Evolutionary conservation across 2,113 vertebrate species (phyloP), one percentile per base, ranked within the genome.

Genomic region (Hippocampus guttulatus): DNA sequence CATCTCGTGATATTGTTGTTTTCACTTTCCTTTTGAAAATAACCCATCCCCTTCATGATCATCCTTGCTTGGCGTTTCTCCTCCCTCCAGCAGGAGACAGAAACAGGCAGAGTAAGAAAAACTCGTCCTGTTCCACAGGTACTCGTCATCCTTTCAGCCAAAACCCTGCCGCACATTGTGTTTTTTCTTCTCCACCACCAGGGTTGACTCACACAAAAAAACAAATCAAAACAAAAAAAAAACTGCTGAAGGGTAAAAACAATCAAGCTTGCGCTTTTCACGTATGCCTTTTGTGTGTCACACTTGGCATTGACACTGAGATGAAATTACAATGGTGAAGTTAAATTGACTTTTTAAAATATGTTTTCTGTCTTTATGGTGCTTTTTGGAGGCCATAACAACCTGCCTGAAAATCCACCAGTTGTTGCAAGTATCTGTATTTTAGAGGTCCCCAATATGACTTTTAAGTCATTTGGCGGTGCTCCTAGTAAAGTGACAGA

Each of bases 51-150:
- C 47, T 90, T 86, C 71, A 92, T 92, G 76, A 94, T 89, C 93
- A 71, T 64, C 70, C 27, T 2, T 52, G 64, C 20, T 21, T 64
- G 76, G 69, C 76, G 77, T 92, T 87, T 93, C 90, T 92, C 65
- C 4, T 33, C 30, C 25, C 6, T 64, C 83, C 94, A 92, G 94
- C 96, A 98, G 95, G 94, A 93, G 85, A 96, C 95, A 92, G 93
- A 90, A 91, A 92, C 92, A 90, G 93, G 92, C 81, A 94, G 92
- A 92, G 91, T 94, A 94, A 95, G 93, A 93, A 93, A 89, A 93
- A 78, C 88, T 38, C 92, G 68, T 55, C 90, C 83, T 66, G 78
- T 86, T 67, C 93, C 93, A 68, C 93, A 99, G 97, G 96, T 99
- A 98, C 94, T 95, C 85, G 74, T 67, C 73, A 23, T 72, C 70